Evolutionary conservation across 1,140 invertebrate species (phyloP).

Genomic region (Zaprionus gabonicus): DNA sequence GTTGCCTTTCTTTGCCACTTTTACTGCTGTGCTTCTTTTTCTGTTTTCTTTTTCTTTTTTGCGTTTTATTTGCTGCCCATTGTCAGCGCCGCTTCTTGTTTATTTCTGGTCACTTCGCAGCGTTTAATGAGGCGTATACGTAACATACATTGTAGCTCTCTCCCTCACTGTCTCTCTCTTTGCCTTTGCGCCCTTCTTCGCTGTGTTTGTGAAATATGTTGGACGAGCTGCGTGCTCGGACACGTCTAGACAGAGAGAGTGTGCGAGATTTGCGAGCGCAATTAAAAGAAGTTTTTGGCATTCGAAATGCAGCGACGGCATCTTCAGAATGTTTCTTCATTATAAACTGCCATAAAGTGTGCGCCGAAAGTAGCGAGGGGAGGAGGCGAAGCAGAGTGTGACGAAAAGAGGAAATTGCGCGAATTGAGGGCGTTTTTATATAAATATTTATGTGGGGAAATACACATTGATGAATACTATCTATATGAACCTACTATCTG

Average conservation of each 20-base stretch:
- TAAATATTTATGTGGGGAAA: too few species aligned
- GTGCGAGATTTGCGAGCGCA: conserved; percentile 13
- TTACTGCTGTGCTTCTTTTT: conserved; percentile 9
- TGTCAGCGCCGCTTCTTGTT: conserved; percentile 40
- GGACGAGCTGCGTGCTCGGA: not conserved
- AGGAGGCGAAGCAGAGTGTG: too few species aligned
- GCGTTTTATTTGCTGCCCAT: conserved; percentile 22
- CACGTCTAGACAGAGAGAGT: conserved; percentile 20
- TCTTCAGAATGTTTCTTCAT: not conserved
- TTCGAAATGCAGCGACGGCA: not conserved
- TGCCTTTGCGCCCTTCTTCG: not conserved
- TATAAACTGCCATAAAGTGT: not conserved
- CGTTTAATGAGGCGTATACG: conserved; percentile 58
- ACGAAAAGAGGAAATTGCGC: too few species aligned
- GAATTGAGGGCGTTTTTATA: too few species aligned
- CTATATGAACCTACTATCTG: too few species aligned
- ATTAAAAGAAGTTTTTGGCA: conserved; percentile 30
- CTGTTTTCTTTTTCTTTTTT: conserved; percentile 5
- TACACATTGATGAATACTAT: too few species aligned
- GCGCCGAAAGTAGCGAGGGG: too few species aligned
- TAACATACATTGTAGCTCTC: conserved; percentile 45
- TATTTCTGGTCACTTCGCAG: conserved; percentile 42
- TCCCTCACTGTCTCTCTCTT: too few species aligned
- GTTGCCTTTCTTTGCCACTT: conserved; percentile 1
- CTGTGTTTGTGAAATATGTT: not conserved